Base-by-base conservation (phyloP, 2,888 invertebrate species). In the Melipona bicolor region DNA sequence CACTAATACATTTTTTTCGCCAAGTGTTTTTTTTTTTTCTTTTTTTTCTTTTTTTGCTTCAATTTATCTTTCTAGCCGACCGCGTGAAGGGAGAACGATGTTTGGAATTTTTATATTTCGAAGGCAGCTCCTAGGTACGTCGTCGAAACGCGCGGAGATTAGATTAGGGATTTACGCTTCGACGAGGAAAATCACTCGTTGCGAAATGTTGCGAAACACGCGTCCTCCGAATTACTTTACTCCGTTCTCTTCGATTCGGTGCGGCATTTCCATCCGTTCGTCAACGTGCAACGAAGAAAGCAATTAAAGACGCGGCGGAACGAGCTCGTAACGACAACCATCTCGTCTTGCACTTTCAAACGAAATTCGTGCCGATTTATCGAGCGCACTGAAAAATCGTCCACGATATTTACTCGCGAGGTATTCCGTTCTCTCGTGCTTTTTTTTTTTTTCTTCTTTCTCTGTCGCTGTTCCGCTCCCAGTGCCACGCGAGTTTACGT, bases 401-500 rank as follows among this genome's bases (percentile, higher is more conserved):
- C n/a, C 65, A 32, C 56, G 52, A 81, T 81, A 80, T 72, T 82
- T 71, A 56, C 54, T 19, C 54, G 24, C 49, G 24, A 43, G 56
- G 50, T 77, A 78, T 73, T 73, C 59, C 43, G 43, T 52, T 27
- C 54, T 59, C 50, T 62, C 24, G 54, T 27, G 52, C n/a, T 43
- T 27, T 49, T 21, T 56, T 36, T 21, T 17, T 27, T 19, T 24
- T 21, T 21, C 21, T 17, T 13, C 13, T 64, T 49, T 11, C 19
- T 54, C 43, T 32, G 6, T 73, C 67, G 70, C 79, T 83, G 43
- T 79, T 85, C 78, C 78, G 68, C 27, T 68, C 75, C 62, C 81
- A 83, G 78, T 75, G 79, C 87, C 87, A 88, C 90, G 88, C 86
- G 83, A 90, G 81, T 80, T 88, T 86, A 90, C 88, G 90, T 90